Evolutionary conservation across 2,888 invertebrate genomes (phyloP).

Genomic region (Tachina grossa): DNA sequence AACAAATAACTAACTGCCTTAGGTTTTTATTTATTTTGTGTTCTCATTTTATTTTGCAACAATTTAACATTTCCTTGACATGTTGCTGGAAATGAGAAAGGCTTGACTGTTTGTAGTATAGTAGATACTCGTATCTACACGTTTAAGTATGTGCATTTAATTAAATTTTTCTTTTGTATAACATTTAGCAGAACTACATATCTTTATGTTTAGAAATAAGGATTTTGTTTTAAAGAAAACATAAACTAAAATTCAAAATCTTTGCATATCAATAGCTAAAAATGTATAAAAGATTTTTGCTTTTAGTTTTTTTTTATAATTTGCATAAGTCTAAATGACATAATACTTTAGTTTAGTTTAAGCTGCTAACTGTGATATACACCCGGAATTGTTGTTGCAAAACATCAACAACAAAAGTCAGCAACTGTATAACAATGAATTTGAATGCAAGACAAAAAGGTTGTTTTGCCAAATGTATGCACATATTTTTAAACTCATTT

Average conservation of each 20-base stretch:
- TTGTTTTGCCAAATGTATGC: constrained; percentile 63
- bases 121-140: neutral
- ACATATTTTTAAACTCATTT: constrained; percentile 71
- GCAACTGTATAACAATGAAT: constrained; percentile 60
- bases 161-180: constrained; percentile 51
- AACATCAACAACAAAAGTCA: constrained; percentile 36
- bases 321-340: constrained; percentile 71
- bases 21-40: neutral
- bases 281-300: constrained; percentile 56
- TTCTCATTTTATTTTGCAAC: constrained; percentile 5
- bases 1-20: neutral
- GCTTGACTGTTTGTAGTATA: neutral
- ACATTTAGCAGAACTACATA: neutral
- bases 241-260: constrained; percentile 24
- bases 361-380: constrained; percentile 56
- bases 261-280: constrained; percentile 67
- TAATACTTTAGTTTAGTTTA: constrained; percentile 62
- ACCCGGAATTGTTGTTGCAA: constrained; percentile 58
- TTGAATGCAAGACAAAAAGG: constrained; percentile 47
- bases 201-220: neutral
- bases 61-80: constrained; percentile 47
- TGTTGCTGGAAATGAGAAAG: constrained; percentile 2
- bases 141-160: constrained; percentile 57
- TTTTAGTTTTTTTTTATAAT: constrained; percentile 33
- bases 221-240: neutral